Percentiles rank a stretch among this genome's conserved stretches.
These are phyloP conservation scores for Acanthopagrus latus DNA, from an alignment of 2,797 vertebrate genomes.

Conservation along the genomic window DNA sequence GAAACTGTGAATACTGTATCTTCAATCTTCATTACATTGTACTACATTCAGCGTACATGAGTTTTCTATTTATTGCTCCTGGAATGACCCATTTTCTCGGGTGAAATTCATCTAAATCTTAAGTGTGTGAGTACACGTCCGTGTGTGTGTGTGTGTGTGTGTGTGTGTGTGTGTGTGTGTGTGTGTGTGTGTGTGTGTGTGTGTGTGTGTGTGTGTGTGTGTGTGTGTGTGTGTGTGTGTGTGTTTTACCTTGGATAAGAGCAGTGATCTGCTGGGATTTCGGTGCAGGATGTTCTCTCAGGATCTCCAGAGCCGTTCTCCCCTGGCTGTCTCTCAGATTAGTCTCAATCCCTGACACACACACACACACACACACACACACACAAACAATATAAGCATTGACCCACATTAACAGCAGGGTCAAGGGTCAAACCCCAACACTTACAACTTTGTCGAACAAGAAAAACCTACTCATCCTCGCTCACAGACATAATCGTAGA, in stretches of 20 bases:
- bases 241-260: slow-evolving; percentile 90
- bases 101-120: slow-evolving; percentile 15
- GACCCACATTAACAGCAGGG: background rate
- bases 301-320: slow-evolving; percentile 94
- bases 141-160: slow-evolving; percentile 2
- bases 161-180: slow-evolving; percentile 28
- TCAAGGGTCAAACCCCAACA: slow-evolving; percentile 12
- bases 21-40: background rate
- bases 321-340: slow-evolving; percentile 92
- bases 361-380: slow-evolving; percentile 11
- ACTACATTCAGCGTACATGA: background rate
- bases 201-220: slow-evolving; percentile 19
- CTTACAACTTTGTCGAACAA: background rate
- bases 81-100: slow-evolving; percentile 7
- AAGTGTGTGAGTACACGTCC: slow-evolving; percentile 1
- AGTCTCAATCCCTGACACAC: slow-evolving; percentile 90
- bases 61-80: slow-evolving; percentile 6
- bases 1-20: background rate
- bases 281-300: slow-evolving; percentile 94
- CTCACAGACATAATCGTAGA: background rate
- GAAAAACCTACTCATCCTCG: background rate
- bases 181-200: slow-evolving; percentile 16
- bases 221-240: slow-evolving; percentile 17
- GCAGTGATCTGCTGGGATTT: slow-evolving; percentile 96
- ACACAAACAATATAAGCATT: slow-evolving; percentile 9